Percentiles rank a stretch among this genome's conserved stretches.
Evolutionary conservation across 1,140 invertebrate genomes (phyloP).

Genomic region (Leguminivora glycinivorella): DNA sequence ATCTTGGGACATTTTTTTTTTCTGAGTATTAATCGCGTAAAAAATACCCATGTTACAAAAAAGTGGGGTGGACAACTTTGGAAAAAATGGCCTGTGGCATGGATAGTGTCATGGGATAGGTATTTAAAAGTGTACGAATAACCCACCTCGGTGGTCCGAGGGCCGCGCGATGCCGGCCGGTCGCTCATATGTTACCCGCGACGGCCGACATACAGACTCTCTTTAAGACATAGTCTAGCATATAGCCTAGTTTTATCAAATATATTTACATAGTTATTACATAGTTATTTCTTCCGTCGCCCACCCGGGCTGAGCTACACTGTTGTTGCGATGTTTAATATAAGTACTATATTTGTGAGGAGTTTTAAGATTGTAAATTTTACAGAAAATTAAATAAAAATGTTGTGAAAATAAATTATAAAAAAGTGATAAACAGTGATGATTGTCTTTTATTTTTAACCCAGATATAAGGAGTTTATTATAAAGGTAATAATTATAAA

Average conservation of each 20-base stretch:
- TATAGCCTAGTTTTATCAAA: conserved; percentile 57
- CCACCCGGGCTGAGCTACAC: conserved; percentile 57
- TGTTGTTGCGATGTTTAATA: conserved; percentile 67
- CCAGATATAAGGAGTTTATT: not conserved
- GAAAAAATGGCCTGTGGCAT: too few relatives aligned
- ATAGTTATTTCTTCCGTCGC: conserved; percentile 72
- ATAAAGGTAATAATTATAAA: not conserved
- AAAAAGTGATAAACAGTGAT: conserved; percentile 76
- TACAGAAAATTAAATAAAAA: conserved; percentile 79
- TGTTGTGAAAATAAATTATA: conserved; percentile 79
- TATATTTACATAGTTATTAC: conserved; percentile 69
- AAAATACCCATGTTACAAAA: too few relatives aligned
- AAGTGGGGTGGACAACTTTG: too few relatives aligned
- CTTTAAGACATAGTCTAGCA: conserved; percentile 36
- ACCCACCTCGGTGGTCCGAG: not conserved
- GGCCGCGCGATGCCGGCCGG: conserved; percentile 42
- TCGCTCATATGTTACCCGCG: conserved; percentile 73
- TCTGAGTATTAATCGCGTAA: too few relatives aligned
- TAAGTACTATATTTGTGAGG: conserved; percentile 76
- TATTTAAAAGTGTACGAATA: not conserved
- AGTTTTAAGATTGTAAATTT: conserved; percentile 79
- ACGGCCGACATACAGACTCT: conserved; percentile 61
- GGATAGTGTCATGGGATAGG: not conserved
- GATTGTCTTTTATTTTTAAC: conserved; percentile 57
- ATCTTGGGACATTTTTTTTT: too few relatives aligned